These are phyloP conservation scores for Sycophaga agraensis DNA, from an alignment of 1,140 invertebrate genomes.

Conservation along the genomic window DNA sequence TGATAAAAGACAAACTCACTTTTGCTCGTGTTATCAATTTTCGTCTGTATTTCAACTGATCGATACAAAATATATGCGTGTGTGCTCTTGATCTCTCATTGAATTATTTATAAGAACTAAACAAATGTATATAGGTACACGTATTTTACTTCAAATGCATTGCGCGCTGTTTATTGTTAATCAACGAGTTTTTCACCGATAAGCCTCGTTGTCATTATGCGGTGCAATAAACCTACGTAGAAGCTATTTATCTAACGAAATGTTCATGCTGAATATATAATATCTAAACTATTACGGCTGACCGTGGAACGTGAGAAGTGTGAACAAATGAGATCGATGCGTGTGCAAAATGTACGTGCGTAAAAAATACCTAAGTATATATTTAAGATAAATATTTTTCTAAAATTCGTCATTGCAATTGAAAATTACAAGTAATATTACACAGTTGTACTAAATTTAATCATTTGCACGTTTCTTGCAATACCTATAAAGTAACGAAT, in stretches of 20 bases:
- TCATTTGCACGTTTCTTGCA: background rate
- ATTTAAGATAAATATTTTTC: background rate
- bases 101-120: background rate
- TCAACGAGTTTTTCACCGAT: too few species aligned
- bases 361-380: slow-evolving; percentile 1
- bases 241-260: too few species aligned
- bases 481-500: background rate
- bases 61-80: slow-evolving; percentile 24
- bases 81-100: background rate
- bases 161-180: too few species aligned
- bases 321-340: too few species aligned
- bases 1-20: too few species aligned
- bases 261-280: too few species aligned
- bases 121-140: slow-evolving; percentile 16
- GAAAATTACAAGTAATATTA: background rate
- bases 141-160: background rate
- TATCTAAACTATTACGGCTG: too few species aligned
- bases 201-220: too few species aligned
- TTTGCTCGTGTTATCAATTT: too few species aligned
- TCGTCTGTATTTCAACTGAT: slow-evolving; percentile 9
- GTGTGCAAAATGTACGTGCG: too few species aligned
- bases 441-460: background rate
- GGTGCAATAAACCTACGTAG: too few species aligned
- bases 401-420: background rate
- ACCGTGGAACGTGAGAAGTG: too few species aligned